Conservation (phyloP, 2,888 invertebrate genomes). For the Tetrapedia diversipes region DNA sequence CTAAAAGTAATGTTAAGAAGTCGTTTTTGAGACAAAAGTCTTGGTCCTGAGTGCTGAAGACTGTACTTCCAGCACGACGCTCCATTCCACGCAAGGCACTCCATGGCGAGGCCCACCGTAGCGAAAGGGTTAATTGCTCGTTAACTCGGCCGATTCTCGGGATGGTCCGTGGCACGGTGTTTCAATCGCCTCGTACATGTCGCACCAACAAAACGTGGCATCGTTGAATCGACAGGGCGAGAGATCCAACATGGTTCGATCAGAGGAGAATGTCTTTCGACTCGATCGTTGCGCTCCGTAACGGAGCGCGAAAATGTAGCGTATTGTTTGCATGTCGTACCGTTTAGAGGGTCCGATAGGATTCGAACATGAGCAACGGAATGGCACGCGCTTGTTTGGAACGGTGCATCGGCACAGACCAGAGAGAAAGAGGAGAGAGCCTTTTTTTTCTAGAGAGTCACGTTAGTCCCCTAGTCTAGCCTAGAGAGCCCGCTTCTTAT, state of each 20-base stretch:
- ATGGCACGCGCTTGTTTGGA: conserved; percentile 55
- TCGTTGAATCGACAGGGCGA: not conserved
- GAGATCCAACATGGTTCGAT: conserved; percentile 8
- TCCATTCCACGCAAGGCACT: too few relatives aligned
- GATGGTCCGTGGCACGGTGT: not conserved
- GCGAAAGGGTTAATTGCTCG: too few relatives aligned
- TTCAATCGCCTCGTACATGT: too few relatives aligned
- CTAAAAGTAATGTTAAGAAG: too few relatives aligned
- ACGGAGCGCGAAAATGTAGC: conserved; percentile 6
- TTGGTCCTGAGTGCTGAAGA: too few relatives aligned
- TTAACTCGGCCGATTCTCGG: not conserved
- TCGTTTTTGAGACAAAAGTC: too few relatives aligned
- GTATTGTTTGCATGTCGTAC: conserved; percentile 38
- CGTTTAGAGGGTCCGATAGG: conserved; percentile 39
- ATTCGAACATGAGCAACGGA: conserved; percentile 45
- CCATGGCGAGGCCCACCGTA: too few relatives aligned
- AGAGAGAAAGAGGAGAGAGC: conserved; percentile 40
- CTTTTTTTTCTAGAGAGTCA: conserved; percentile 59
- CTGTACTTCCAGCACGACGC: too few relatives aligned
- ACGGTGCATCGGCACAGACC: conserved; percentile 52
- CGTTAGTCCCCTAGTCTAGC: conserved; percentile 66
- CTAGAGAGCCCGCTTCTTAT: conserved; percentile 66
- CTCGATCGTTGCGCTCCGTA: not conserved
- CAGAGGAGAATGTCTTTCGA: not conserved
- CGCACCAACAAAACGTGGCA: not conserved